Base-by-base conservation (phyloP, 2,888 invertebrate species). In the Cordylochernes scorpioides region DNA sequence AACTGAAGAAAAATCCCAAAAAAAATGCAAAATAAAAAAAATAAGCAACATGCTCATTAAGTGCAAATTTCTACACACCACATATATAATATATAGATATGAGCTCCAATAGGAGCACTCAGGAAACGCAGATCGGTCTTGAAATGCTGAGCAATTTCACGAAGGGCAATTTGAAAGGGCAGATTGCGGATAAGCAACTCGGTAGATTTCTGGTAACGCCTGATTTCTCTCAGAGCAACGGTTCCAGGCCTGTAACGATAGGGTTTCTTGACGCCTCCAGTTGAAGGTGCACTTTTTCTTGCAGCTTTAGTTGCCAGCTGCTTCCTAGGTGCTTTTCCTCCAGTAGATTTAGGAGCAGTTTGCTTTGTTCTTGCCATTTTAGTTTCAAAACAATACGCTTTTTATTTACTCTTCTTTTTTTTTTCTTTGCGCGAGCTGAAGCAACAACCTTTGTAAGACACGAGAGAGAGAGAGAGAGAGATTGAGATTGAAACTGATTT, bases 141-240 rank as follows among this genome's bases (percentile, higher is more conserved):
- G 70, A 86, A 86, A 55, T 88, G 84, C 51, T 86, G 84, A 3
- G 86, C 86, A 48, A 86, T 86, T 70, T 86, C 86, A 66, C 86
- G 71, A 44, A 86, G 86, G 49, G 86, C 62, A 46, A 82, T 73
- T 57, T 86, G 86, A 68, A 88, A 86, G 4, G 86, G 86, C 12
- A 36, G 60, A 57, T 86, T 86, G 49, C 84, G 70, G 61, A 86
- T 86, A 45, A 86, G 61, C 66, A 86, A 65, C 57, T 88, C 86
- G 4, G 86, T 86, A 2, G 78, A 78, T 54, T 86, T 86, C 58
- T 88, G 86, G 57, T 86, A 88, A 59, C 86, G 71, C 61, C 86
- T 69, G 55, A 88, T 88, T 65, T 88, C 88, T 62, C 84, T 69
- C 48, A 88, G 72, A 40, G 86, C 88, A 37, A 88, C 86, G 17